Base-by-base conservation (phyloP, 2,888 invertebrate genomes). In the Seira sanloemensis region DNA sequence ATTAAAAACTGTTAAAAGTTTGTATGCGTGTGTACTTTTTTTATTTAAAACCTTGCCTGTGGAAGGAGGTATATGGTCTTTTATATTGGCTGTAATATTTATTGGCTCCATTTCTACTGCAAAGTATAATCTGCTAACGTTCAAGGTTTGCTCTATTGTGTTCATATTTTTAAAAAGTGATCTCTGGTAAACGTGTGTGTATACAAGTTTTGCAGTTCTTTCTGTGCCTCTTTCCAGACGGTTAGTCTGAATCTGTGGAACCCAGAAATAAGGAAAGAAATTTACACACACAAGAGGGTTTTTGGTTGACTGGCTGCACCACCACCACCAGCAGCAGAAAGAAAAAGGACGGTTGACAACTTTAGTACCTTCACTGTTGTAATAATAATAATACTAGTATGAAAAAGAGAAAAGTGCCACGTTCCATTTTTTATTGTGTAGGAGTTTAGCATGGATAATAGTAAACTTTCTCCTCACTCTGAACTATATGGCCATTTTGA, bases 221-320 rank as follows among this genome's bases (percentile, higher is more conserved):
- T n/a, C n/a, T n/a, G n/a, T 73, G 77, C 72, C 77, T 27, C 50
- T 72, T 82, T 83, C 83, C 83, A 83, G 83, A 58, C 83, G 72
- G 83, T 83, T 83, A 78, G 77, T 46, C 68, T 83, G 83, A 73
- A 77, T 77, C 62, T 72, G n/a, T n/a, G n/a, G n/a, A n/a, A n/a
- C n/a, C n/a, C n/a, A n/a, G n/a, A n/a, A n/a, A n/a, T n/a, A n/a
- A n/a, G n/a, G n/a, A n/a, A 50, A 69, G 65, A 77, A 83, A 83
- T 83, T 83, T 83, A 83, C 83, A 76, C 83, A 82, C 71, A 65
- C n/a, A n/a, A n/a, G 78, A 83, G 77, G n/a, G 68, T 67, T 82
- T 78, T 78, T 68, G 83, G 73, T 83, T 83, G 83, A 83, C 72
- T 83, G 83, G 72, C 4, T 37, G 5, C 4, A 12, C 37, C 4